Base-by-base conservation (phyloP, 2,113 vertebrate species). In the Cygnus atratus region DNA sequence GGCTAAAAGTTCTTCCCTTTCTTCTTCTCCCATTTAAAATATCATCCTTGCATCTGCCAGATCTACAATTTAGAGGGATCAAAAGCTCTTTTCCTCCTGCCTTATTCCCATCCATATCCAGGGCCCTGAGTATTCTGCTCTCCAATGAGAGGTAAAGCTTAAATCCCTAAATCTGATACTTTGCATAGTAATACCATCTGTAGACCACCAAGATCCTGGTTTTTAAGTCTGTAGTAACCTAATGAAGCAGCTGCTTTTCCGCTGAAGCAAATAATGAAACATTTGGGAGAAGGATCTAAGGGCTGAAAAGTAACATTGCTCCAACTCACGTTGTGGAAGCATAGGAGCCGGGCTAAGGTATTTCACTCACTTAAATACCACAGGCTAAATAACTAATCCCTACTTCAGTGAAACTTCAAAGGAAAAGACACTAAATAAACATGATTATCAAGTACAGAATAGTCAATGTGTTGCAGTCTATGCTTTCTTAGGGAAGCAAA, bases 51-150 rank as follows among this genome's bases (percentile, higher is more conserved):
- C 87, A 85, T 87, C 93, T 94, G 26, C 74, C 82, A 95, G 73
- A 70, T 57, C 79, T 90, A 31, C 82, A 87, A 77, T 72, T 39
- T 87, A 96, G 86, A 92, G 59, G 84, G 55, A 89, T 50, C 91
- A 84, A 94, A 95, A 95, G 72, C 73, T 95, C 84, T 96, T 95
- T 97, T 95, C 59, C 48, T 92, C 76, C 92, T 95, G 77, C 85
- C 91, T 88, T 94, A 90, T 80, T 95, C 83, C 93, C 81, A 96
- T 94, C 91, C 94, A 91, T 93, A 87, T 55, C 87, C 94, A 96
- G 85, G 84, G 84, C 80, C 48, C 71, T 12, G 78, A 86, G 72
- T 43, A 43, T 1, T 3, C 89, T 94, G 87, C 84, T 95, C 75
- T 94, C 91, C 94, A 91, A 66, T 2, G 67, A 97, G 93, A 95